Evolutionary conservation across 2,113 vertebrate genomes (phyloP), one percentile per base, ranked within the genome.

Genomic region (Plecotus auritus): DNA sequence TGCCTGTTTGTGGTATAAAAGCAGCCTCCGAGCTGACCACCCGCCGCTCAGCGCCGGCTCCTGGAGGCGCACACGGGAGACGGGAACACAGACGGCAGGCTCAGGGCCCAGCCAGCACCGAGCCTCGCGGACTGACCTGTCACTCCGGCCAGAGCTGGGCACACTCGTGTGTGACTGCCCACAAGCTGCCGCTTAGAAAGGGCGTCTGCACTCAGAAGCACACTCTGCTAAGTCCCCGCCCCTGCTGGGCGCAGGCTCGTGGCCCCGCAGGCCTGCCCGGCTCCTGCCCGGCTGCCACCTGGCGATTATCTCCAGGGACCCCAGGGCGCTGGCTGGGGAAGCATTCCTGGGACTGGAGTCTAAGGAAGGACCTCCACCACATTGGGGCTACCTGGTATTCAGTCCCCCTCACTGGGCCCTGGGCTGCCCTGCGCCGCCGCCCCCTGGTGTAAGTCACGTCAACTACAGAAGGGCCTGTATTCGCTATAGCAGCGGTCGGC

Each of bases 361-460:
- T 51, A 26, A 51, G 80, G 16, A 40, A 32, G 59, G 6, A 4
- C 2, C 22, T 69, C n/a, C 11, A 0, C 0, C 32, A 9, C 8
- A 7, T 80, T 13, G 82, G 49, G 87, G 47, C 40, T 1, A 7
- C 18, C 80, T 5, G 37, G 32, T 9, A 0, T 2, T 22, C 17
- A 67, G 9, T 16, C 23, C 51, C 54, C 54, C 54, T 8, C 35
- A 10, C 35, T 10, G 17, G 66, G 74, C 10, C 76, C 26, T 11
- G 42, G 56, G 56, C 22, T 4, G 28, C 51, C 2, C 78, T 47
- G 1, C 85, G 40, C 22, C 20, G 35, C 9, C 26, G 47, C 54
- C 17, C 47, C 17, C n/a, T 45, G 56, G 47, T 37, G 7, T 47
- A 35, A 70, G 2, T 78, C 35, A 30, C 69, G 6, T 35, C 40